Evolutionary conservation across 2,113 vertebrate species (phyloP).

Genomic region (Melierax canorus): DNA sequence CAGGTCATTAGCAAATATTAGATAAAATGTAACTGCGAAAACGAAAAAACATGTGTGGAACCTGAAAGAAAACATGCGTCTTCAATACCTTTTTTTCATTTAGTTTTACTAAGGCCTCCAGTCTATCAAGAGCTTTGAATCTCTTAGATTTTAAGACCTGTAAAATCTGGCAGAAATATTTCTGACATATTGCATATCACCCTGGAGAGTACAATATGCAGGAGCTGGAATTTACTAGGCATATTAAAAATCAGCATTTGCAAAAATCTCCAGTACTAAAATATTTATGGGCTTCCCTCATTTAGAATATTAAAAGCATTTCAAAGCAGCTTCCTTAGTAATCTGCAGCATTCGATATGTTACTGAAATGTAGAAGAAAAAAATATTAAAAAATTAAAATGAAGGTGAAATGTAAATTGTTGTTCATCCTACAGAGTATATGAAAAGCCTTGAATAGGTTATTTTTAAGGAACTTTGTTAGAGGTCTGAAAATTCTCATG

Average conservation of each 20-base stretch:
- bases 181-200: neutral
- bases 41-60: neutral
- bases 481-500: neutral
- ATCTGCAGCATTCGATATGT: neutral
- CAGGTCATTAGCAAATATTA: neutral
- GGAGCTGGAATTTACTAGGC: slow-evolving; percentile 5
- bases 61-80: neutral
- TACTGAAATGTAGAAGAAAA: neutral
- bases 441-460: neutral
- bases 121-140: neutral
- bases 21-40: neutral
- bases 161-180: neutral
- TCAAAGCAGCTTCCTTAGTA: neutral
- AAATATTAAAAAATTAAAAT: neutral
- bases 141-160: neutral
- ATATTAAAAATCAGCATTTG: slow-evolving; percentile 2
- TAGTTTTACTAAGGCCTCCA: neutral
- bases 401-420: neutral
- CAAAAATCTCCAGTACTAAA: slow-evolving; percentile 37
- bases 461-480: neutral
- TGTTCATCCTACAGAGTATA: neutral
- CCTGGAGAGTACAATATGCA: slow-evolving; percentile 11
- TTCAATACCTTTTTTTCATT: neutral
- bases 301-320: slow-evolving; percentile 11
- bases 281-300: slow-evolving; percentile 40